Conservation (phyloP, 2,113 vertebrate species). For the Siniperca chuatsi region DNA sequence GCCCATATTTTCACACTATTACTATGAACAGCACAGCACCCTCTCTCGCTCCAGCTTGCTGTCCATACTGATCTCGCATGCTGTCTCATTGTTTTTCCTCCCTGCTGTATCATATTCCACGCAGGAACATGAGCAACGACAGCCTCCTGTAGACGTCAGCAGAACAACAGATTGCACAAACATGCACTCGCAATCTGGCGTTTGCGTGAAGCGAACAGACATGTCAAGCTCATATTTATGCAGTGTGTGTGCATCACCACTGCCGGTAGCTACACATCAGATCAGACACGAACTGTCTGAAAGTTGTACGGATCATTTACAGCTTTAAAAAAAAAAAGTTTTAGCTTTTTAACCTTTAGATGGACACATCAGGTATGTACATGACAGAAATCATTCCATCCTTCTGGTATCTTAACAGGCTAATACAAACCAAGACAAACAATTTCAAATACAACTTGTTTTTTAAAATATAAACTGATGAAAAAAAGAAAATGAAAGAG, state of each 20-base stretch:
- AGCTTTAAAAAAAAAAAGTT: background rate
- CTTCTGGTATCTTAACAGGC: conserved; percentile 7
- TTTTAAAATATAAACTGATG: background rate
- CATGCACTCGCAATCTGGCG: conserved; percentile 63
- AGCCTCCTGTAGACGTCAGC: conserved; percentile 67
- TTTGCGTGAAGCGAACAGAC: conserved; percentile 44
- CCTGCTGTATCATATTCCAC: conserved; percentile 67
- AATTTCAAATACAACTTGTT: conserved; percentile 28
- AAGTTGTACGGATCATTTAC: conserved; percentile 5
- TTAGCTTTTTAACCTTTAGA: background rate
- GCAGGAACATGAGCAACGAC: conserved; percentile 53
- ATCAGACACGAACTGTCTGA: conserved; percentile 38
- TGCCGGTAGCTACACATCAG: conserved; percentile 39
- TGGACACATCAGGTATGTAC: conserved; percentile 25
- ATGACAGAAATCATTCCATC: conserved; percentile 28
- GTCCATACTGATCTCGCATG: conserved; percentile 29
- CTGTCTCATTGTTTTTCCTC: conserved; percentile 50
- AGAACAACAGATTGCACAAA: conserved; percentile 72
- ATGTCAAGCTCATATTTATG: conserved; percentile 67
- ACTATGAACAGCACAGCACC: conserved; percentile 55
- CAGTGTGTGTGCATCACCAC: conserved; percentile 39
- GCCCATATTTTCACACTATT: conserved; percentile 39
- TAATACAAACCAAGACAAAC: conserved; percentile 25
- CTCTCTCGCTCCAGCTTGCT: conserved; percentile 27
- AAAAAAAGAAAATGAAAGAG: background rate